Base-by-base conservation (phyloP, 2,888 invertebrate species). In the Lasioglossum morio region DNA sequence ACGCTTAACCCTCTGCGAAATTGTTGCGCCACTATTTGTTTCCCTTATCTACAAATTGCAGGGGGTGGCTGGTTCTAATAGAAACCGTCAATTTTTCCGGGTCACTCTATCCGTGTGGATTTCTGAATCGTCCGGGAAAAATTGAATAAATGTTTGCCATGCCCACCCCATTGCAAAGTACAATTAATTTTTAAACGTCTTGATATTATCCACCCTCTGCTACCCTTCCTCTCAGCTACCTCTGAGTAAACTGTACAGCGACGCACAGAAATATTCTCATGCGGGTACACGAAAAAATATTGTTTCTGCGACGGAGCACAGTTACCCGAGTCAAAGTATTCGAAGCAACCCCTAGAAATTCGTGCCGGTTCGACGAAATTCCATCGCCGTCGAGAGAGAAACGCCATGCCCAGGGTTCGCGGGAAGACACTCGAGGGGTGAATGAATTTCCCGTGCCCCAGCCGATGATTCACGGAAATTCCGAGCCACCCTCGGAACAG, bases 391-490 rank as follows among this genome's bases (percentile, higher is more conserved):
- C 53, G 73, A 19, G 66, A 27, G 66, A 19, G 66, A 66, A 27
- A 34, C 66, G 66, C 16, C 63, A 34, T 14, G 30, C 19, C 30
- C 34, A 37, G 53, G 34, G 7, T 23, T 69, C 37, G 30, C 72
- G 46, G 19, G 27, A 46, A 37, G 37, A 48, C 63, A 12, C 46
- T 63, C 60, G 48, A 40, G 73, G 57, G 57, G 37, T 57, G 57
- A 75, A 57, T 75, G 74, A 75, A 75, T 57, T 60, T 53, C 27
- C 40, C 40, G 27, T 40, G 37, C 1, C 48, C 69, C 16, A 4
- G 40, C 37, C 78, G 43, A 69, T 69, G 48, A 77, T 48, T 69
- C 69, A 77, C 70, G n/a, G 78, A 72, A 78, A 78, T 78, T 70
- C 63, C 72, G 40, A 57, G 37, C 27, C 19, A 43, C 70, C 53